Conservation (phyloP, 2,113 vertebrate species). For the Thunnus maccoyii region DNA sequence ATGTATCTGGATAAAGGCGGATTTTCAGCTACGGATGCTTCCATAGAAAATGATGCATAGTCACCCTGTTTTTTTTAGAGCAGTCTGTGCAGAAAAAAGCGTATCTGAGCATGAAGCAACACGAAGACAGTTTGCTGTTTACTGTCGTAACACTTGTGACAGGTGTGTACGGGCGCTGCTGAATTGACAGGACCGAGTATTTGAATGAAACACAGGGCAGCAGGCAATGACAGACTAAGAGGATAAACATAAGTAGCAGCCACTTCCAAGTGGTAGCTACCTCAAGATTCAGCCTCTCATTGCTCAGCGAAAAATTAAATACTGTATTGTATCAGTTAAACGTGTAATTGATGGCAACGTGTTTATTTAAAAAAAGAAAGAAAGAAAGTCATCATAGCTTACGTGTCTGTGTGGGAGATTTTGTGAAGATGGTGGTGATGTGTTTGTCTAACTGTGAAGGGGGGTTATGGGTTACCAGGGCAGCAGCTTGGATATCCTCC, state of each 20-base stretch:
- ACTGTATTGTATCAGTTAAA: not conserved
- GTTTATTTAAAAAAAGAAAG: not conserved
- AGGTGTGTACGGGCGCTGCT: slow-evolving; percentile 26
- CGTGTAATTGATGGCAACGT: slow-evolving; percentile 11
- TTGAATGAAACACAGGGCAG: slow-evolving; percentile 27
- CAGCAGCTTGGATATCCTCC: slow-evolving; percentile 70
- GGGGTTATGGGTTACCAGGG: slow-evolving; percentile 59
- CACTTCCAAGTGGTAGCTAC: slow-evolving; percentile 1
- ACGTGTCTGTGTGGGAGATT: not conserved
- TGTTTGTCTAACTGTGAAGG: not conserved
- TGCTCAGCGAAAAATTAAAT: slow-evolving; percentile 24
- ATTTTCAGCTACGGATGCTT: not conserved
- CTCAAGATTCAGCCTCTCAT: slow-evolving; percentile 4
- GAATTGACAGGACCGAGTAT: not conserved
- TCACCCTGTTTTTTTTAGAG: not conserved
- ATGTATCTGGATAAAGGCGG: slow-evolving; percentile 31
- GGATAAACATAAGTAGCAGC: slow-evolving; percentile 62
- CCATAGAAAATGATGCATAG: not conserved
- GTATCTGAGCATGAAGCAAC: slow-evolving; percentile 6
- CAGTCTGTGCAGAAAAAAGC: not conserved
- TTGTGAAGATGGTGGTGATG: no score
- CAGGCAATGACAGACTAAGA: slow-evolving; percentile 33
- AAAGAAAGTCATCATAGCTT: not conserved
- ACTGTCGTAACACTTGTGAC: slow-evolving; percentile 39
- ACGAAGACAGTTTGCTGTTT: slow-evolving; percentile 20